Evolutionary conservation across 1,140 invertebrate species (phyloP).

Genomic region (Andricus grossulariae): DNA sequence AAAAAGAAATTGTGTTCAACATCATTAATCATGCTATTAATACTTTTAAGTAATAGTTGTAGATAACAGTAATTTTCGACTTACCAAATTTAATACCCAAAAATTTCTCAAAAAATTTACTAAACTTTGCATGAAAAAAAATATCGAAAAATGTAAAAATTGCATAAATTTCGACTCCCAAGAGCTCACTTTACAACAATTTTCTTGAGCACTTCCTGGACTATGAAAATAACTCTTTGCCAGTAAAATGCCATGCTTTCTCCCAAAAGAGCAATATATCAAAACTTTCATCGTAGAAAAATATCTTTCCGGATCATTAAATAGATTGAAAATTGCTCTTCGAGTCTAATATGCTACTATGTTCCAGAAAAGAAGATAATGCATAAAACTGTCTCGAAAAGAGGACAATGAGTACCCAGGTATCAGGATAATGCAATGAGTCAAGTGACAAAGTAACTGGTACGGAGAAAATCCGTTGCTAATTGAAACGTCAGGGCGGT

Average conservation of each 20-base stretch:
- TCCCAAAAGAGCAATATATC: neutral
- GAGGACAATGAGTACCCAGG: neutral
- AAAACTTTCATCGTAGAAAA: neutral
- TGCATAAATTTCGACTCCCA: too few species aligned
- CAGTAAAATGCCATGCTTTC: neutral
- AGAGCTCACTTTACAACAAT: neutral
- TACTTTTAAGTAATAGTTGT: too few species aligned
- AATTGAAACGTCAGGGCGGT: conserved; percentile 21
- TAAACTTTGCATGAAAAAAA: too few species aligned
- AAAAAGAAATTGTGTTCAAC: too few species aligned
- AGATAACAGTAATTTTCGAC: too few species aligned
- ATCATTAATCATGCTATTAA: too few species aligned
- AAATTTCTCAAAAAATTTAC: too few species aligned
- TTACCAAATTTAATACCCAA: too few species aligned
- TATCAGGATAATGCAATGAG: conserved; percentile 4
- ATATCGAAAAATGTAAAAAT: too few species aligned
- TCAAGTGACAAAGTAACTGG: conserved; percentile 26
- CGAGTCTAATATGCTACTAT: neutral
- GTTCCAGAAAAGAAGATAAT: neutral
- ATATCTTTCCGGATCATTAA: neutral
- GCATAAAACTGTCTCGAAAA: neutral
- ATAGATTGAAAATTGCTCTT: conserved; percentile 10
- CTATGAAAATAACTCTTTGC: neutral
- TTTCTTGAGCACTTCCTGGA: neutral
- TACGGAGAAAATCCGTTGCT: conserved; percentile 15